Base-by-base conservation (phyloP, 2,797 vertebrate genomes). In the Hydrolagus colliei region DNA sequence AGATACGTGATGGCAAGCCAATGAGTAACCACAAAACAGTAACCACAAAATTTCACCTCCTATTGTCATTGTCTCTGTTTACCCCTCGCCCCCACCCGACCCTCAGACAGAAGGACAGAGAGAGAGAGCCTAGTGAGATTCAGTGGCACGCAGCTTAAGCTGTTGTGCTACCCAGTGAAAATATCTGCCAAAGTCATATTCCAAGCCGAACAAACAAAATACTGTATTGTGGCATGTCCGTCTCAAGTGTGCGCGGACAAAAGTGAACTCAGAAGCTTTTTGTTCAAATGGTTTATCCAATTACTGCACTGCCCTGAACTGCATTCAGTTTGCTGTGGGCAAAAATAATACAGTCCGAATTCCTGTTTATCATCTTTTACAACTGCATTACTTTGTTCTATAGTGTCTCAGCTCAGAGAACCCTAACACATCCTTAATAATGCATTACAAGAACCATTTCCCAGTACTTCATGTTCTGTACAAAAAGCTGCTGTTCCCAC, bases 341-440 rank as follows among this genome's bases (percentile, higher is more conserved):
- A 84, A 84, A 52, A 84, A 84, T 67, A 82, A 82, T 82, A 82
- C 79, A 84, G 79, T 63, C 79, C 18, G 32, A 84, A 52, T 84
- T 84, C 79, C 71, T 84, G 79, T 84, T 84, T 84, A 84, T 84
- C 79, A 84, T 84, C 75, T 84, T 71, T 84, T 84, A 84, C 79
- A 84, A 84, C 79, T 41, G 63, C 79, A 84, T 84, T 84, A 84
- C 79, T 71, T 32, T 84, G 79, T 84, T 71, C 79, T 10, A 71
- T 71, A 71, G 79, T 84, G 79, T 71, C 65, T 71, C 79, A 41
- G 79, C 79, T 84, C 79, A 84, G 71, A 84, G 63, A 84, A 71
- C 79, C 79, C 65, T 71, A 84, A 71, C 79, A 84, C 79, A 67
- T 84, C 65, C 79, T 84, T 84, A 84, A 84, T 84, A 84, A 84